Conservation (phyloP, 2,797 vertebrate species). For the Tachyglossus aculeatus region DNA sequence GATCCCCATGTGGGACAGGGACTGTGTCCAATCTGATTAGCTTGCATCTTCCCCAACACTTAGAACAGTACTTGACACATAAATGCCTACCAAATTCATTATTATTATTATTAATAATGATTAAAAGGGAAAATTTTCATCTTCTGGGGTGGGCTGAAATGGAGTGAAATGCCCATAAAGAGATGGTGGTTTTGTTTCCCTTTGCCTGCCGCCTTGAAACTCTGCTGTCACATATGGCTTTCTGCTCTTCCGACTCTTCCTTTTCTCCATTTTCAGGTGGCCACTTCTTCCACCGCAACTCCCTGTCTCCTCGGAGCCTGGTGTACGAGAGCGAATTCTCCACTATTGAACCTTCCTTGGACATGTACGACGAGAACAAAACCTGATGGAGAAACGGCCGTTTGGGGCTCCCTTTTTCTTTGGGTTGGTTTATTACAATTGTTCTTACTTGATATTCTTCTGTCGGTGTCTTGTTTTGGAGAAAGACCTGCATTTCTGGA, state of each 20-base stretch:
- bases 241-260: constrained; percentile 23
- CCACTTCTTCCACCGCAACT: constrained; percentile 90
- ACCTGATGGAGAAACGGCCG: constrained; percentile 81
- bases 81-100: no score
- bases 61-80: no score
- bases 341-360: constrained; percentile 88
- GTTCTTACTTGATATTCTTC: constrained; percentile 76
- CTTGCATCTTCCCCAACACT: no score
- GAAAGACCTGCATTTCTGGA: constrained; percentile 72
- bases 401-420: constrained; percentile 66
- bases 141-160: no score
- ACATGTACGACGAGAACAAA: constrained; percentile 94
- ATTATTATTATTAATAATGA: no score
- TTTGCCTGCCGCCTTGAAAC: not conserved
- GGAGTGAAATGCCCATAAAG: no score
- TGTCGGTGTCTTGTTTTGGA: constrained; percentile 76
- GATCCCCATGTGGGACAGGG: no score
- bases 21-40: no score
- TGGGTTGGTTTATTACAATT: constrained; percentile 72
- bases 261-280: constrained; percentile 76
- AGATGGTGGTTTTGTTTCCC: no score
- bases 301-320: constrained; percentile 85
- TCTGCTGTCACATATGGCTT: rapidly evolving
- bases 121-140: no score
- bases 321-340: constrained; percentile 92